Percentiles rank a stretch among this genome's conserved stretches.
Conservation (phyloP, 2,888 invertebrate genomes). For the Actias luna region DNA sequence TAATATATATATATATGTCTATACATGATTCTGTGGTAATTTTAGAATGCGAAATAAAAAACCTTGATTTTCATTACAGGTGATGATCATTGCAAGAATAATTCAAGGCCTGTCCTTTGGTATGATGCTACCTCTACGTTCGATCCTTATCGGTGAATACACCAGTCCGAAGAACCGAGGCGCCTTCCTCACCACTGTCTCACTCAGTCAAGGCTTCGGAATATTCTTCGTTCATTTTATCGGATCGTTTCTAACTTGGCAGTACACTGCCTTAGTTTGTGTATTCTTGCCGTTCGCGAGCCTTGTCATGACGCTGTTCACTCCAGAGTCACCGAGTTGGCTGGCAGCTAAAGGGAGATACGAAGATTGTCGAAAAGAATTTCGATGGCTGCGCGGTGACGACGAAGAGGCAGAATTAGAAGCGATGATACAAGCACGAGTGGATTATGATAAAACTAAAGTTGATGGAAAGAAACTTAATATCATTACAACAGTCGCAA, state of each 20-base stretch:
- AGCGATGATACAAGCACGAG: slow-evolving; percentile 48
- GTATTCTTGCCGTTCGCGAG: slow-evolving; percentile 65
- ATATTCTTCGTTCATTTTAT: slow-evolving; percentile 82
- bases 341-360: slow-evolving; percentile 76
- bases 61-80: slow-evolving; percentile 22
- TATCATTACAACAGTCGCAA: slow-evolving; percentile 25
- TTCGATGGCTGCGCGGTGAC: slow-evolving; percentile 79
- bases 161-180: slow-evolving; percentile 82
- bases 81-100: slow-evolving; percentile 32
- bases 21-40: neutral
- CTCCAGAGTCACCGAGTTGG: slow-evolving; percentile 85
- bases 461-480: slow-evolving; percentile 18
- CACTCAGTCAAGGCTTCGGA: slow-evolving; percentile 80
- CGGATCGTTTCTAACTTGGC: slow-evolving; percentile 81
- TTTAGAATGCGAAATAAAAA: neutral
- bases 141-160: slow-evolving; percentile 78
- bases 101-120: slow-evolving; percentile 71
- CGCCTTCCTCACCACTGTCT: slow-evolving; percentile 79
- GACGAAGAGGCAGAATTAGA: slow-evolving; percentile 54
- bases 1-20: too few relatives aligned
- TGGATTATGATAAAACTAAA: slow-evolving; percentile 35
- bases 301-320: slow-evolving; percentile 54
- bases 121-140: slow-evolving; percentile 63
- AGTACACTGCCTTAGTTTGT: slow-evolving; percentile 72
- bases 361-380: slow-evolving; percentile 77